These are phyloP conservation scores for Sandelia bainsii DNA, from an alignment of 2,797 vertebrate genomes.

Conservation along the genomic window DNA sequence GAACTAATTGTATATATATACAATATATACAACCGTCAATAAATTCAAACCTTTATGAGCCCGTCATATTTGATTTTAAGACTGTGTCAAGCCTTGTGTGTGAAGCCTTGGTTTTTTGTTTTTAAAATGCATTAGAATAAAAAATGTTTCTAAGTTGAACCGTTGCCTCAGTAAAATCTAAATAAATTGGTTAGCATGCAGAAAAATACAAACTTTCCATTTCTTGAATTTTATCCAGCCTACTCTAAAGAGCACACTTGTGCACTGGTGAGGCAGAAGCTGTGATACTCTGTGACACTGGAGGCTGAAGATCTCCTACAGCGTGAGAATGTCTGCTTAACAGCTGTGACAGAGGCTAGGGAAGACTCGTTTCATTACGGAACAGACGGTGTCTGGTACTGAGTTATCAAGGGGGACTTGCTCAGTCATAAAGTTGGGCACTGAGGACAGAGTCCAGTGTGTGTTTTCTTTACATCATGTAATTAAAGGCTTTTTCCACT, in stretches of 20 bases:
- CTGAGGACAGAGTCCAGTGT: slow-evolving; percentile 40
- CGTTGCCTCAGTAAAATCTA: background rate
- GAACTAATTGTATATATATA: background rate
- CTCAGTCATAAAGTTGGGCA: slow-evolving; percentile 53
- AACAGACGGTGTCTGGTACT: slow-evolving; percentile 56
- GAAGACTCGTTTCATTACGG: slow-evolving; percentile 66
- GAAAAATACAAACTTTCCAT: background rate
- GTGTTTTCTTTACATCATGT: slow-evolving; percentile 53
- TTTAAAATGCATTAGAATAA: background rate
- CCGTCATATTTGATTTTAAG: too few species aligned
- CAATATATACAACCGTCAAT: too few species aligned
- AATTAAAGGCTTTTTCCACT: slow-evolving; percentile 75
- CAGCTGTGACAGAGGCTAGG: slow-evolving; percentile 38
- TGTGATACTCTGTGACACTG: slow-evolving; percentile 1
- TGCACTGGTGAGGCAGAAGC: slow-evolving; percentile 6
- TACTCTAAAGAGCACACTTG: slow-evolving; percentile 6
- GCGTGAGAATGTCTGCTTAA: slow-evolving; percentile 48
- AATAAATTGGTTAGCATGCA: background rate
- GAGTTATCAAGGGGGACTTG: slow-evolving; percentile 38
- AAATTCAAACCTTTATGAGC: too few species aligned
- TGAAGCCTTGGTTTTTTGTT: background rate
- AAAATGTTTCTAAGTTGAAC: too few species aligned
- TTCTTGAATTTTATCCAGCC: background rate
- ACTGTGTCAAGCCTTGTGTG: background rate
- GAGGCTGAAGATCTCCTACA: slow-evolving; percentile 11